These are phyloP conservation scores for Channallabes apus DNA, from an alignment of 2,797 vertebrate species.

Conservation along the genomic window DNA sequence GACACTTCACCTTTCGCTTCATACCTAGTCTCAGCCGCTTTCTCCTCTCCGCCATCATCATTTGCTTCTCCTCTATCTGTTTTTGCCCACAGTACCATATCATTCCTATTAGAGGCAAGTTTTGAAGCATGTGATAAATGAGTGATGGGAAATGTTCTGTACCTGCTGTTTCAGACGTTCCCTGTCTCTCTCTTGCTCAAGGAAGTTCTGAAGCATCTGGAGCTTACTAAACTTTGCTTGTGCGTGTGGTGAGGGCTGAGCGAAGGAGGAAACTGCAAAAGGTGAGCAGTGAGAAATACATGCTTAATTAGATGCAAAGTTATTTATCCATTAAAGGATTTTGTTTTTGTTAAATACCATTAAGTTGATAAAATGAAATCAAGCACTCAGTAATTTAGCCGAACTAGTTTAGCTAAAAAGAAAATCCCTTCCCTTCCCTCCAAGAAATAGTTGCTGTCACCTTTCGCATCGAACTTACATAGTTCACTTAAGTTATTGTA, in stretches of 20 bases:
- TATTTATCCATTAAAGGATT: neutral
- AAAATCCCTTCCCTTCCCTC: neutral
- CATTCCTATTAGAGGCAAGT: neutral
- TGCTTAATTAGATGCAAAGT: neutral
- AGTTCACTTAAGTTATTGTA: neutral
- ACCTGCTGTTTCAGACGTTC: constrained; percentile 87
- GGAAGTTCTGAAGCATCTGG: constrained; percentile 72
- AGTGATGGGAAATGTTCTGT: constrained; percentile 5
- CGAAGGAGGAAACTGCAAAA: constrained; percentile 68
- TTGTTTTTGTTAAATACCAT: neutral
- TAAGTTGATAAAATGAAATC: too few species aligned
- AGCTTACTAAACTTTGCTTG: constrained; percentile 76
- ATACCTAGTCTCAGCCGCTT: constrained; percentile 76
- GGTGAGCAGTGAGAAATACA: neutral
- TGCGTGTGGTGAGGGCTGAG: constrained; percentile 73
- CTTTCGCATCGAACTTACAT: neutral
- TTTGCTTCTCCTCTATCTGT: constrained; percentile 83
- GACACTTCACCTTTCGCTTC: constrained; percentile 81
- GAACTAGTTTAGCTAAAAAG: neutral
- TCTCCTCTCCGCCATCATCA: constrained; percentile 73
- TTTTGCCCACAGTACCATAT: neutral
- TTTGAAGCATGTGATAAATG: neutral
- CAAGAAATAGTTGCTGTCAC: neutral
- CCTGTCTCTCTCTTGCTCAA: constrained; percentile 80
- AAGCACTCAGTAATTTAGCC: neutral